Base-by-base conservation (phyloP, 2,113 vertebrate species). In the Panthera leo region DNA sequence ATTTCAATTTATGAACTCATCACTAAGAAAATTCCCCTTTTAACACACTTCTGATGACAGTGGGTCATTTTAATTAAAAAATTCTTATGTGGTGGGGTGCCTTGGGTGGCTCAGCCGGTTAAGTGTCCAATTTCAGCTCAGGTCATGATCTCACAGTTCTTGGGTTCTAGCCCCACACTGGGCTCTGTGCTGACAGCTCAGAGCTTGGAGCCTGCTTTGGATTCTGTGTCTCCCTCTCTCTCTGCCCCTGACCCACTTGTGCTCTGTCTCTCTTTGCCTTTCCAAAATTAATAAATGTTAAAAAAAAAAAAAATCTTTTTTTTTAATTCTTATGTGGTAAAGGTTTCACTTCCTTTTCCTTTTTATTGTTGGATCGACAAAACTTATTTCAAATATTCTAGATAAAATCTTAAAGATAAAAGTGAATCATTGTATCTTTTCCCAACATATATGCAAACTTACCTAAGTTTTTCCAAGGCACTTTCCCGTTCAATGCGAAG, bases 401-500 rank as follows among this genome's bases (percentile, higher is more conserved):
- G 27, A 90, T 67, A 85, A 7, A 42, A 48, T 93, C 70, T 96
- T 92, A 92, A 86, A 87, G 39, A 58, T 51, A 45, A 15, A 71
- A 88, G 5, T 78, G n/a, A 58, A 79, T 82, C 39, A 96, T 18
- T 86, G 8, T 42, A 31, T 68, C 80, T 92, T 90, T 87, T 31
- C 23, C 95, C 84, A 83, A 94, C 51, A 90, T 71, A 39, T 5
- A 89, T 11, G 1, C n/a, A 96, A 83, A 95, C 85, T 97, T 98
- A 99, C 99, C 99, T 99, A 96, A 99, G 96, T 34, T 97, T 98
- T 94, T 99, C 99, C 98, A 99, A 97, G 42, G 98, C 98, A 1
- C 89, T 99, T 97, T 99, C 99, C 65, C 99, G 99, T 96, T 99
- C 99, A 96, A 99, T 99, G 78, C 99, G 98, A 48, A 99, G 99